Base-by-base conservation (phyloP, 2,888 invertebrate genomes). In the Eupithecia insigniata region DNA sequence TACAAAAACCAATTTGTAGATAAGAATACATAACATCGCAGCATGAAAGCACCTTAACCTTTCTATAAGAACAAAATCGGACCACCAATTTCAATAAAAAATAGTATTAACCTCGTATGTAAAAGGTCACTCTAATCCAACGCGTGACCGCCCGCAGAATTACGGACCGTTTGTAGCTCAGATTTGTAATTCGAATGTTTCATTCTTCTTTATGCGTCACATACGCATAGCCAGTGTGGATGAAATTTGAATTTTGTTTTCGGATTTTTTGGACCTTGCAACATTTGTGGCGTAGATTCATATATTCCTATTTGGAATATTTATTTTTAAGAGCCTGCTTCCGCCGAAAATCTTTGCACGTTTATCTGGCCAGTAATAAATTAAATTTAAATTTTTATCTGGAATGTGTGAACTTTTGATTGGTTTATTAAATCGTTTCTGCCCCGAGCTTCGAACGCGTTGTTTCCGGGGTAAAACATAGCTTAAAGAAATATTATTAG, bases 51-150 rank as follows among this genome's bases (percentile, higher is more conserved):
- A 46, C 61, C 77, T 70, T 80, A 68, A 77, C 73, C 66, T 58
- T 78, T 70, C 67, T 77, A 81, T 83, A 72, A 4, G n/a, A 73
- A 72, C 81, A 83, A 86, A 90, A 90, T 89, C 88, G 84, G 88
- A 86, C 87, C 86, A 88, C 87, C 83, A 86, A 85, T 86, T 88
- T 84, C 84, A 86, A 89, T 90, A 91, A 90, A 92, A 74, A 92
- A 91, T 88, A 85, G 84, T 86, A 90, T 89, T 90, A 90, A 90
- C 90, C 89, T 90, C 87, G 80, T 80, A 74, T 88, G 88, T 86
- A 85, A 92, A 92, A 93, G 93, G 93, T 93, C 93, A 92, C 87
- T 60, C 90, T 91, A 89, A 90, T 92, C 89, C 88, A 80, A 82
- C 87, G 91, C 92, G 92, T 93, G 93, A 92, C 91, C 90, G 84